Percentiles rank a stretch among this genome's conserved stretches.
phyloP scores from a whole-genome alignment of 1,140 invertebrate genomes.

The Penaeus indicus region DNA sequence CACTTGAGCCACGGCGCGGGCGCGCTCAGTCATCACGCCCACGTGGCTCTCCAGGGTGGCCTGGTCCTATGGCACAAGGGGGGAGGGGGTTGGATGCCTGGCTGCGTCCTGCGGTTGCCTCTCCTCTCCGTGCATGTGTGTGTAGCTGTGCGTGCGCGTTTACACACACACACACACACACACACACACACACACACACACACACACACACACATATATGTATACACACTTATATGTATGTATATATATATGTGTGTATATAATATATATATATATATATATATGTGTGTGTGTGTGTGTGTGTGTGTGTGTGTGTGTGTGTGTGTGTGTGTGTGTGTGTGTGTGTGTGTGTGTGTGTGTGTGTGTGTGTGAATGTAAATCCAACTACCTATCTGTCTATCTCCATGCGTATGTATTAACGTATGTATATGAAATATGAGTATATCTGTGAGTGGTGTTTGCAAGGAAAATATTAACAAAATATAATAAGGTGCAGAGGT shows the following conservation, averaged over 20 bases:
- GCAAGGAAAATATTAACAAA: too few relatives aligned
- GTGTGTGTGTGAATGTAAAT: too few relatives aligned
- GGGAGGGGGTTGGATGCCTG: not conserved
- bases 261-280: too few relatives aligned
- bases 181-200: not conserved
- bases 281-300: too few relatives aligned
- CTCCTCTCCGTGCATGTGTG: not conserved
- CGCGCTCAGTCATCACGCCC: conserved; percentile 23
- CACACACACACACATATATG: not conserved
- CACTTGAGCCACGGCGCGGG: not conserved
- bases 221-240: not conserved
- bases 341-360: too few relatives aligned
- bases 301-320: too few relatives aligned
- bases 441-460: too few relatives aligned
- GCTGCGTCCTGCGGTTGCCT: not conserved
- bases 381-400: too few relatives aligned
- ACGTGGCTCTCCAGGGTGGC: conserved; percentile 23
- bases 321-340: too few relatives aligned
- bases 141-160: not conserved
- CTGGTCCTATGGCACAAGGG: conserved; percentile 3
- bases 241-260: not conserved
- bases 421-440: too few relatives aligned
- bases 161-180: not conserved
- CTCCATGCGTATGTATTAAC: too few relatives aligned
- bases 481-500: too few relatives aligned